Evolutionary conservation across 2,797 vertebrate genomes (phyloP), one percentile per base, ranked within the genome.

Genomic region (Enteromius unitaeniatus): DNA sequence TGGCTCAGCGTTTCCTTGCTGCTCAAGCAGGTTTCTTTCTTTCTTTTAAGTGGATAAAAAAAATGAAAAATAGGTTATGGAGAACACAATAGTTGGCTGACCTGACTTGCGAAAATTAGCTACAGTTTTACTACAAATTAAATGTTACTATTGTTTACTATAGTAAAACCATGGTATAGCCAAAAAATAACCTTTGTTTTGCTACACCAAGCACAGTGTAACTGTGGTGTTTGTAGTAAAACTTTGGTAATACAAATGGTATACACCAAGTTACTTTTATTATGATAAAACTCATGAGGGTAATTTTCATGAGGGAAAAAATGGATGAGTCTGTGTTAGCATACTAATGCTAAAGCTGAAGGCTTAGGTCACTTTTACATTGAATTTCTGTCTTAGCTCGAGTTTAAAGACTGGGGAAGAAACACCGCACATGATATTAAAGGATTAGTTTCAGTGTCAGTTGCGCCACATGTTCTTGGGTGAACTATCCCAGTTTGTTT

Each of bases 31-130:
- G 15, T 11, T 40, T 82, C 0, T 76, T 67, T 53, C 45, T 83
- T 82, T 68, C 17, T 65, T 62, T 14, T 40, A 40, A 28, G 14
- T 14, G 51, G 80, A 75, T 74, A 26, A 75, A 75, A 60, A 31
- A 19, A 45, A 45, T 75, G 62, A 23, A 55, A 68, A 58, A 53
- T 67, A 11, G 31, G 47, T 37, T 37, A 40, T 0, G 7, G 62
- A 79, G 62, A 79, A 53, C 7, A 14, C 17, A 76, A 73, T 1
- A 60, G 8, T 23, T 78, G 17, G 10, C 19, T 62, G 53, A 64
- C 53, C 53, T n/a, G 68, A 47, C 53, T 21, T 55, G 1, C 1
- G 0, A n/a, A n/a, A 55, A n/a, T n/a, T n/a, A 55, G 2, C 51
- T 8, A 55, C 21, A 21, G 21, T n/a, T 55, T 55, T 55, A 55